Evolutionary conservation across 1,140 invertebrate species (phyloP), one percentile per base, ranked within the genome.

Genomic region (Leptinotarsa lineolata): DNA sequence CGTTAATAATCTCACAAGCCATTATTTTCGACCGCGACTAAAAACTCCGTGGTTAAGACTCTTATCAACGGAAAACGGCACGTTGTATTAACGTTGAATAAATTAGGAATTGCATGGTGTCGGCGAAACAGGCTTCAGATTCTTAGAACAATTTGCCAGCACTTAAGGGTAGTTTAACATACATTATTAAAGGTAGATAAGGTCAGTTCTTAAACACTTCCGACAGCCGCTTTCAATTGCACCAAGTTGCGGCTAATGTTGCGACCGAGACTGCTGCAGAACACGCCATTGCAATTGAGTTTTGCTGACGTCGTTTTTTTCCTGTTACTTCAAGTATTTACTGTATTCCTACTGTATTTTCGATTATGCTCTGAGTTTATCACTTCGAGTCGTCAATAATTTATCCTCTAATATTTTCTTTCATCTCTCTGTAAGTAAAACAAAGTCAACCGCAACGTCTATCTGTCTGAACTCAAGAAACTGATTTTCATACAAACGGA

Each of bases 111-210:
- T 68, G 76, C 79, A 74, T 78, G 79, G 76, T 79, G 76, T 80
- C 73, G 78, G 63, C 68, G 74, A 78, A 80, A 71, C 72, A 74
- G 46, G 69, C 68, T 64, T 72, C 48, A 78, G 76, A 74, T 81
- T 80, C 78, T 72, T 70, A 76, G 77, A 80, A 77, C 78, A 83
- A 83, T 83, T 83, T 83, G 80, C 81, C 78, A 81, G 81, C 82
- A 82, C 79, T 83, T 83, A 83, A 77, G 81, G 82, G 81, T 81
- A 83, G 82, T 82, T 83, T 83, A 82, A 79, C 82, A 80, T 83
- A 82, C 78, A 83, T 83, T 82, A 82, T 80, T 79, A 77, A 78
- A 79, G 71, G 64, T 58, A 78, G 82, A 83, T 83, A 82, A 82
- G 80, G 76, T 71, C 72, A 71, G 64, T 39, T 78, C 77, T 80